Evolutionary conservation across 2,797 vertebrate species (phyloP).

Genomic region (Danio jaintianensis): DNA sequence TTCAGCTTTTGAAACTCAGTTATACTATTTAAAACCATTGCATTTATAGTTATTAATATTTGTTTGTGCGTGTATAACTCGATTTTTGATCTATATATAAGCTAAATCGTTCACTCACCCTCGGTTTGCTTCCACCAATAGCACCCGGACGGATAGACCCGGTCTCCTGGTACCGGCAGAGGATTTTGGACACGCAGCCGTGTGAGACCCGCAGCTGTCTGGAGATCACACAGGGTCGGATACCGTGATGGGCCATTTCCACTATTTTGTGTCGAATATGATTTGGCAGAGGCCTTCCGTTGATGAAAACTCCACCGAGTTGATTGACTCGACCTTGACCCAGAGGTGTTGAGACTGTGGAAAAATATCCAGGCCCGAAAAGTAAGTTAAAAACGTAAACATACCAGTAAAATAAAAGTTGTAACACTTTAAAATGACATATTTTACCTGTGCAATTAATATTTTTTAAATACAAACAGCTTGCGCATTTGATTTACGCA

Average conservation of each 20-base stretch:
- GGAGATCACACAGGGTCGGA: slow-evolving; percentile 97
- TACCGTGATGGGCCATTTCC: slow-evolving; percentile 98
- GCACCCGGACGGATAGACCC: slow-evolving; percentile 97
- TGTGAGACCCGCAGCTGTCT: slow-evolving; percentile 95
- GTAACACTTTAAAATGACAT: not conserved
- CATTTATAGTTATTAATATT: no score
- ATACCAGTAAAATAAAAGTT: not conserved
- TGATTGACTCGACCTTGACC: slow-evolving; percentile 98
- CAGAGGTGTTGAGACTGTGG: slow-evolving; percentile 93
- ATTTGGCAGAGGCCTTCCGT: slow-evolving; percentile 94
- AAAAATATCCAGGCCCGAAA: slow-evolving; percentile 56
- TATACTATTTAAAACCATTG: no score
- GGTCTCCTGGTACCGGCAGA: slow-evolving; percentile 97
- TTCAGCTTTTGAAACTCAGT: not conserved
- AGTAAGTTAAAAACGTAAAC: not conserved
- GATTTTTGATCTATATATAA: no score
- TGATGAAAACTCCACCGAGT: slow-evolving; percentile 98
- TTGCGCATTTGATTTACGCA: not conserved
- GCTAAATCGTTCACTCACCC: slow-evolving; percentile 85
- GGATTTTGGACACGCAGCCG: slow-evolving; percentile 98
- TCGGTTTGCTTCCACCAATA: slow-evolving; percentile 98
- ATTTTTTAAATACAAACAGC: not conserved
- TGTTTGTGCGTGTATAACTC: no score
- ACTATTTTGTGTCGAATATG: slow-evolving; percentile 99
- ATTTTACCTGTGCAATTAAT: not conserved